Percentiles rank a stretch among this genome's conserved stretches.
Conservation (phyloP, 2,888 invertebrate genomes). For the Drosophila cyrtoloma region DNA sequence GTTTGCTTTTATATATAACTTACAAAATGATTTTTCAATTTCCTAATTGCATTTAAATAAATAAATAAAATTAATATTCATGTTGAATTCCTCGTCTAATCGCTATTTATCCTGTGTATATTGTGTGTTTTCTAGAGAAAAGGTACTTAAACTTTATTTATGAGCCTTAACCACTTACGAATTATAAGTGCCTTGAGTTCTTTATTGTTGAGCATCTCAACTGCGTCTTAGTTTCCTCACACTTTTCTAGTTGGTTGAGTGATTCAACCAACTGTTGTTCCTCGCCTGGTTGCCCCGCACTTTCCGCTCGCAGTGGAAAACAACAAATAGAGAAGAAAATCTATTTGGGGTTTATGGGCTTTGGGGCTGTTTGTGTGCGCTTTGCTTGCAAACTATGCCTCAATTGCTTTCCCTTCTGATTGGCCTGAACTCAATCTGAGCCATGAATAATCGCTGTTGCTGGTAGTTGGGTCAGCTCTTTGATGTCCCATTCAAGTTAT, state of each 20-base stretch:
- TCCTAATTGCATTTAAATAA: not conserved
- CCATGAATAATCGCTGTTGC: constrained; percentile 20
- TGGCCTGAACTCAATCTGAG: constrained; percentile 30
- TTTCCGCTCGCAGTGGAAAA: not conserved
- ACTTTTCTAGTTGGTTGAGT: constrained; percentile 12
- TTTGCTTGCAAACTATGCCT: constrained; percentile 4
- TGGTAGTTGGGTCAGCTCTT: constrained; percentile 28
- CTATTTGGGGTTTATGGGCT: constrained; percentile 17
- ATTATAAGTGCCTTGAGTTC: not conserved
- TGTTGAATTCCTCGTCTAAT: not conserved
- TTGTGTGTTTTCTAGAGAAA: not conserved
- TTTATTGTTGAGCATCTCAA: constrained; percentile 2
- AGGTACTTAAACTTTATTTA: not conserved
- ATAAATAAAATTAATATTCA: not conserved
- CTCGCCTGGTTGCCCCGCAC: no score
- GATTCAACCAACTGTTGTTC: constrained; percentile 10
- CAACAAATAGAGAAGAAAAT: constrained; percentile 14
- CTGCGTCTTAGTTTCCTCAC: not conserved
- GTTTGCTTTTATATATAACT: not conserved
- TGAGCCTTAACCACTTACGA: constrained; percentile 4
- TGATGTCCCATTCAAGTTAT: constrained; percentile 26
- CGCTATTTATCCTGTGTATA: not conserved
- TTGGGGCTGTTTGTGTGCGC: constrained; percentile 47
- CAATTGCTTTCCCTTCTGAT: not conserved
- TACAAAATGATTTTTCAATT: not conserved